Evolutionary conservation across 2,888 invertebrate genomes (phyloP).

Genomic region (Horisme vitalbata): DNA sequence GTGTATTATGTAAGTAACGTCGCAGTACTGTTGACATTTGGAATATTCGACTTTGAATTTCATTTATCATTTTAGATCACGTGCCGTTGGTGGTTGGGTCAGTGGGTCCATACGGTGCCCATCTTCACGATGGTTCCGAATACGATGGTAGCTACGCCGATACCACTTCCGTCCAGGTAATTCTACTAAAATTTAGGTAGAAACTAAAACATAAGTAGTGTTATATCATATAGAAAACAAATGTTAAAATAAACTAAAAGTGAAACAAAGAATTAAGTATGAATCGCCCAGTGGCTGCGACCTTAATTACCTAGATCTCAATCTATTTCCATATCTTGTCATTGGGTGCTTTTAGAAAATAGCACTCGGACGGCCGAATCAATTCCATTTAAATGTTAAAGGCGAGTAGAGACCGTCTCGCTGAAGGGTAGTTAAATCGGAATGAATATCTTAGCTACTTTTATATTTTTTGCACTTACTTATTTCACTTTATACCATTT

Average conservation of each 20-base stretch:
- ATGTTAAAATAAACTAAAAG: slow-evolving; percentile 10
- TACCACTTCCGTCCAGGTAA: slow-evolving; percentile 83
- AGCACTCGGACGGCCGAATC: slow-evolving; percentile 40
- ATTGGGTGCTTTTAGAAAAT: slow-evolving; percentile 46
- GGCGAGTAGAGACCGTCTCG: slow-evolving; percentile 43
- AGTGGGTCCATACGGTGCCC: slow-evolving; percentile 96
- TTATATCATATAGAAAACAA: slow-evolving; percentile 5
- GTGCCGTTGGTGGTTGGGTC: slow-evolving; percentile 90
- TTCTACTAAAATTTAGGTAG: too few species aligned
- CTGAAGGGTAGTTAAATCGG: slow-evolving; percentile 51
- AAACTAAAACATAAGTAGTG: too few species aligned
- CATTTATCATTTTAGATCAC: slow-evolving; percentile 51
- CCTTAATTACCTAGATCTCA: slow-evolving; percentile 41
- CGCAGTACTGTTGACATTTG: slow-evolving; percentile 36
- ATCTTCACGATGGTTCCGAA: slow-evolving; percentile 95
- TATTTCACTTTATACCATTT: too few species aligned
- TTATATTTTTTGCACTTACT: slow-evolving; percentile 41
- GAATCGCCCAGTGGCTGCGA: slow-evolving; percentile 14
- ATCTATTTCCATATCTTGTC: slow-evolving; percentile 47
- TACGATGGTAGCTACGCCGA: slow-evolving; percentile 93
- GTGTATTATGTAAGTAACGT: slow-evolving; percentile 44
- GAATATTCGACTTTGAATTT: slow-evolving; percentile 19
- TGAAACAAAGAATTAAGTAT: slow-evolving; percentile 12
- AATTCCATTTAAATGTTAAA: slow-evolving; percentile 54
- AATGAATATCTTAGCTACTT: slow-evolving; percentile 56